Evolutionary conservation across 2,888 invertebrate species (phyloP).

Genomic region (Drosophila macrospina): DNA sequence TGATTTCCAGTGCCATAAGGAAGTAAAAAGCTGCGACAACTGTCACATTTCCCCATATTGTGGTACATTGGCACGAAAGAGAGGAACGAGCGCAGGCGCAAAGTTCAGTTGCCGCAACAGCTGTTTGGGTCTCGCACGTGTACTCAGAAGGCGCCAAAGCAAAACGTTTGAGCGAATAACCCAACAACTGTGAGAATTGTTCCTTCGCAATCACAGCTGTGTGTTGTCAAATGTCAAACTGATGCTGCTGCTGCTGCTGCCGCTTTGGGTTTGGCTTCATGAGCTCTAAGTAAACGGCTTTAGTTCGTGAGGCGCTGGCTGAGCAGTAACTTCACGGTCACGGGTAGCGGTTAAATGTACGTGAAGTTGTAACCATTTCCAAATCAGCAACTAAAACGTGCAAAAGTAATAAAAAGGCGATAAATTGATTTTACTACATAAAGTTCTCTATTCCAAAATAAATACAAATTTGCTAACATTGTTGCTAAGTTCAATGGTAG

Average conservation of each 20-base stretch:
- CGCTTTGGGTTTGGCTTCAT: constrained; percentile 31
- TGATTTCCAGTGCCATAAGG: constrained; percentile 51
- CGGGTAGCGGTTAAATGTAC: constrained; percentile 29
- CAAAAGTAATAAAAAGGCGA: constrained; percentile 19
- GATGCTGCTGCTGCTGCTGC: constrained; percentile 57
- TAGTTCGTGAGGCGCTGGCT: constrained; percentile 80
- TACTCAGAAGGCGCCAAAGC: constrained; percentile 62
- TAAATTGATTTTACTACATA: constrained; percentile 22
- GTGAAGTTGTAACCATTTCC: constrained; percentile 5
- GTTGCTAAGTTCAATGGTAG: background rate
- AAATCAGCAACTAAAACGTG: constrained; percentile 25
- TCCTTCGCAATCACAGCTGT: constrained; percentile 67
- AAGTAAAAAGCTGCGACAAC: constrained; percentile 28
- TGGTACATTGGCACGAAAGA: constrained; percentile 17
- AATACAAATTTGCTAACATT: constrained; percentile 6
- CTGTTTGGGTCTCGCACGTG: constrained; percentile 66
- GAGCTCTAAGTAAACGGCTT: constrained; percentile 41
- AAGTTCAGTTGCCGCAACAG: constrained; percentile 51
- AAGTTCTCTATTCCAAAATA: constrained; percentile 1
- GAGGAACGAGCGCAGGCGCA: constrained; percentile 29
- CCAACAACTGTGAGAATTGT: constrained; percentile 30
- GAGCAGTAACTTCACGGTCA: constrained; percentile 67
- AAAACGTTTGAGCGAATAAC: constrained; percentile 44
- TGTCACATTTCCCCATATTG: constrained; percentile 41
- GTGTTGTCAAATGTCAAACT: constrained; percentile 63